A percentile compares a stretch with the other conserved stretches of the same genome.
Conservation (phyloP, 2,888 invertebrate genomes). For the Venustoraphidia nigricollis region DNA sequence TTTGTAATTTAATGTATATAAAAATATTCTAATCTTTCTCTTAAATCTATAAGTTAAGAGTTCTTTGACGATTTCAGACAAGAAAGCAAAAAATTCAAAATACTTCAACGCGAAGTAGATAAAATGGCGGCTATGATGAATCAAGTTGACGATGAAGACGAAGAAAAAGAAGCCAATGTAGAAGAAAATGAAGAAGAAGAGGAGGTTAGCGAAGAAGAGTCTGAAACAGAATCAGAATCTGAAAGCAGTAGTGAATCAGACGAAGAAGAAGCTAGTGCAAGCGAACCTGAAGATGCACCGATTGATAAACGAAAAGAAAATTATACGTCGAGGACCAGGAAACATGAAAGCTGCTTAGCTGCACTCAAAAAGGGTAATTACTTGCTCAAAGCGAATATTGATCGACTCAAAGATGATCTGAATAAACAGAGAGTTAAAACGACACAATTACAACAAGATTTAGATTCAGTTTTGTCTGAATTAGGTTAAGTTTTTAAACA, state of each 20-base stretch:
- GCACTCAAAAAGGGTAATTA: constrained; percentile 81
- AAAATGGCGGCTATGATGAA: constrained; percentile 84
- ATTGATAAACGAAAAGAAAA: constrained; percentile 50
- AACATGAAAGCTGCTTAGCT: constrained; percentile 62
- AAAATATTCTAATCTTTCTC: no score
- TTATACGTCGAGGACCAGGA: constrained; percentile 45
- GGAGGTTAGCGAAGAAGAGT: constrained; percentile 39
- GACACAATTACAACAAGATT: constrained; percentile 58
- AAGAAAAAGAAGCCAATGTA: constrained; percentile 33
- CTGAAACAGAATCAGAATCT: constrained; percentile 50
- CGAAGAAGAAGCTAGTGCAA: constrained; percentile 43
- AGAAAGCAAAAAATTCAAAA: constrained; percentile 69
- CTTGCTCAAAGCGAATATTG: constrained; percentile 73
- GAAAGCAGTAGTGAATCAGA: constrained; percentile 45
- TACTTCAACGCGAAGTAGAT: constrained; percentile 73
- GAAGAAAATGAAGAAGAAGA: constrained; percentile 36
- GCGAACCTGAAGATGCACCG: constrained; percentile 45
- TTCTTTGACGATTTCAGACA: constrained; percentile 29
- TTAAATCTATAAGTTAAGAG: no score
- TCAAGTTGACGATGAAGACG: constrained; percentile 56
- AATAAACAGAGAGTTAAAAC: constrained; percentile 71
- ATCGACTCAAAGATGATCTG: constrained; percentile 72
- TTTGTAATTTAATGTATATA: no score
- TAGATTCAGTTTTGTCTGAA: constrained; percentile 75
- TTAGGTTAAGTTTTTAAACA: constrained; percentile 41